Evolutionary conservation across 2,113 vertebrate genomes (phyloP).

Genomic region (Platycercus adscitus): DNA sequence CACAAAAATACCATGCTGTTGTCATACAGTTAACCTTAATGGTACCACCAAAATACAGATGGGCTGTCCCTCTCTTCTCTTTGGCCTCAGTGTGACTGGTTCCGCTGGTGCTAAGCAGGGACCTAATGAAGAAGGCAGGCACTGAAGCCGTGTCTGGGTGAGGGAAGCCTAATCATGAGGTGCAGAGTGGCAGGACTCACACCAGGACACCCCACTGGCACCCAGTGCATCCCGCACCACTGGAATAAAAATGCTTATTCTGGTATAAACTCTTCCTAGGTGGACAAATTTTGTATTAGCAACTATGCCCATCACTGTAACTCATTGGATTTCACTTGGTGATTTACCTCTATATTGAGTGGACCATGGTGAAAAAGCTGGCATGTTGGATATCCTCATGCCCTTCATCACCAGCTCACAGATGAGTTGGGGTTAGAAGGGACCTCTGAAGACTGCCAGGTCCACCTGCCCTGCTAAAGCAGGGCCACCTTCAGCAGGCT

Average conservation of each 20-base stretch:
- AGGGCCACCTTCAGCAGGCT: not conserved
- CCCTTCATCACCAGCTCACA: not conserved
- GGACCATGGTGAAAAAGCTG: not conserved
- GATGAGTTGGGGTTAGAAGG: not conserved
- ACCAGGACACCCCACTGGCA: not conserved
- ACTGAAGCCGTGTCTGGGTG: accelerated
- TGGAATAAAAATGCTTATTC: not conserved
- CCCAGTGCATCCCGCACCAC: not conserved
- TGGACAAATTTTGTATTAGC: not conserved
- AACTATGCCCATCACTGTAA: not conserved
- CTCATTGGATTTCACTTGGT: not conserved
- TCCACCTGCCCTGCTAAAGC: not conserved
- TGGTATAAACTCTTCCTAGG: not conserved
- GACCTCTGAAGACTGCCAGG: not conserved
- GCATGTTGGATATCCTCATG: not conserved
- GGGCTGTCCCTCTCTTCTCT: not conserved
- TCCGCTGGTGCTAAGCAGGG: not conserved
- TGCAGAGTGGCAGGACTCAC: not conserved
- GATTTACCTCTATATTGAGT: not conserved
- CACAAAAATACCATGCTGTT: not conserved
- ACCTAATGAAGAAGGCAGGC: not conserved
- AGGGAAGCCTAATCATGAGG: not conserved
- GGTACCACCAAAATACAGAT: not conserved
- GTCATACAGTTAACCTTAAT: not conserved
- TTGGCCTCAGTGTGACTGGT: not conserved